phyloP scores from a whole-genome alignment of 2,113 vertebrate genomes.

The Fregetta grallaria region DNA sequence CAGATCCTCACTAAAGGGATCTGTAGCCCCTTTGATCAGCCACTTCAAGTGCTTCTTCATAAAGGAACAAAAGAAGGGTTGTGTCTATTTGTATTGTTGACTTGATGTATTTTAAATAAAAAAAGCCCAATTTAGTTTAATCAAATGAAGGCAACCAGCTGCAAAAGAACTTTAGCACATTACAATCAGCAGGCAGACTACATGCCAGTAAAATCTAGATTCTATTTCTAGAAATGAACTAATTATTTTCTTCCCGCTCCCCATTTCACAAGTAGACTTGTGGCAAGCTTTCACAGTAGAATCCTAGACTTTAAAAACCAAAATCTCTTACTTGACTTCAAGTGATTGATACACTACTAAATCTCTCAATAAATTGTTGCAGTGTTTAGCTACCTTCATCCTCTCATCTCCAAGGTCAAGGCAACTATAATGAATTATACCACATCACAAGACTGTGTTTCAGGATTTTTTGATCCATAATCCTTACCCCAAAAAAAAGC shows the following conservation, averaged over 20 bases:
- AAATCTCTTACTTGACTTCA: neutral
- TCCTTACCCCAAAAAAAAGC: neutral
- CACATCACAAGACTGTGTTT: neutral
- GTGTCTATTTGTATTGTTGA: neutral
- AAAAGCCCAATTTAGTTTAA: neutral
- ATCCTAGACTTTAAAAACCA: neutral
- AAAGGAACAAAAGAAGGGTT: neutral
- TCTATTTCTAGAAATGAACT: neutral
- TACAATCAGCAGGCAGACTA: neutral
- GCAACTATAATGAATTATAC: neutral
- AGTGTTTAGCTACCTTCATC: neutral
- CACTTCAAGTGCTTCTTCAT: conserved; percentile 14
- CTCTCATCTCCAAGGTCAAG: neutral
- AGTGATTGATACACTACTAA: neutral
- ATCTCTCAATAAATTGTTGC: neutral
- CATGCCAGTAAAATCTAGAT: neutral
- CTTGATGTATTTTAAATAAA: conserved; percentile 2
- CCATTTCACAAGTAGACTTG: neutral
- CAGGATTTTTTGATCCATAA: neutral
- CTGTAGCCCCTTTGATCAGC: neutral
- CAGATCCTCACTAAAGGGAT: neutral
- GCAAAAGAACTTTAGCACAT: neutral
- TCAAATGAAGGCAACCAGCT: neutral
- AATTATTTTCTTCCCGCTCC: neutral
- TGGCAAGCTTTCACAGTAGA: neutral